Percentiles rank a stretch among this genome's conserved stretches.
These are phyloP conservation scores for Cydia fagiglandana DNA, from an alignment of 1,140 invertebrate genomes.

Conservation along the genomic window DNA sequence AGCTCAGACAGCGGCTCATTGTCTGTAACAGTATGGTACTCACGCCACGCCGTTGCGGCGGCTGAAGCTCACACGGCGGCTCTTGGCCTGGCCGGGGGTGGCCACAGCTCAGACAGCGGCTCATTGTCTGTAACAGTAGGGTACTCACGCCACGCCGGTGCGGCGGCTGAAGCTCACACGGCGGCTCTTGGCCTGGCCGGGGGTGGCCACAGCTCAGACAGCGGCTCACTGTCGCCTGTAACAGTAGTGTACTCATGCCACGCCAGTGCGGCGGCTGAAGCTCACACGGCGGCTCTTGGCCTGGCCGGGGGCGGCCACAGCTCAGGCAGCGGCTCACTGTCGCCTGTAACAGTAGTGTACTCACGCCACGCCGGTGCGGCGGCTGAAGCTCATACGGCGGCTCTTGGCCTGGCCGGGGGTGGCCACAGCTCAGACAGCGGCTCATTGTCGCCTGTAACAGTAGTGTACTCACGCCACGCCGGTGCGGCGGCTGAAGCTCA, in stretches of 20 bases:
- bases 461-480: conserved; percentile 47
- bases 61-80: conserved; percentile 69
- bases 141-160: conserved; percentile 53
- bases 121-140: background rate
- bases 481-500: conserved; percentile 64
- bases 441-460: background rate
- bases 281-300: no score
- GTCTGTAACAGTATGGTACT: background rate
- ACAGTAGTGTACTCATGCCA: no score
- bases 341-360: background rate
- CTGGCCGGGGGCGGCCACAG: conserved; percentile 61
- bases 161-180: conserved; percentile 66
- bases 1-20: conserved; percentile 59
- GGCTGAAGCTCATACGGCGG: conserved; percentile 67
- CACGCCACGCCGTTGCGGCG: conserved; percentile 55
- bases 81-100: conserved; percentile 43
- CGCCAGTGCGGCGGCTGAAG: no score
- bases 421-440: conserved; percentile 66
- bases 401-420: conserved; percentile 64
- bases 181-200: conserved; percentile 62
- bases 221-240: no score
- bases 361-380: conserved; percentile 56
- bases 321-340: no score
- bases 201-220: conserved; percentile 64
- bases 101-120: conserved; percentile 19